phyloP scores from a whole-genome alignment of 2,113 vertebrate genomes.

The Erythrocebus patas region DNA sequence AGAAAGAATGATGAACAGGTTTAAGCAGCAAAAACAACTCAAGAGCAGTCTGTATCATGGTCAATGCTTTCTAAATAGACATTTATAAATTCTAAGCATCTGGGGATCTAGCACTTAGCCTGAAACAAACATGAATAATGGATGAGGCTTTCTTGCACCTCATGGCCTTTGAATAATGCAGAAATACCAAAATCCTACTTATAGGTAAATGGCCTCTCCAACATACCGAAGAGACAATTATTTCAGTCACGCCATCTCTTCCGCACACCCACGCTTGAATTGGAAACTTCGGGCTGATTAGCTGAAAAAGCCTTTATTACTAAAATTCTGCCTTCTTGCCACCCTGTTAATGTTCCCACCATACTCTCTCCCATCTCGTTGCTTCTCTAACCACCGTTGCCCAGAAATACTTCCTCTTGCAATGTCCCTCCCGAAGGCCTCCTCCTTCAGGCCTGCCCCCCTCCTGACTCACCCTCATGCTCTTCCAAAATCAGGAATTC shows the following conservation, averaged over 20 bases:
- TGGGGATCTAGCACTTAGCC: constrained; percentile 79
- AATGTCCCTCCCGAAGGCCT: background rate
- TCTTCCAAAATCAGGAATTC: background rate
- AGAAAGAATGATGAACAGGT: background rate
- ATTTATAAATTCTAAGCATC: constrained; percentile 78
- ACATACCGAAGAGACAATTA: background rate
- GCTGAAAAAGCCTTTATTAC: background rate
- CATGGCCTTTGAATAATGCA: constrained; percentile 79
- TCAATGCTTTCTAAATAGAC: constrained; percentile 76
- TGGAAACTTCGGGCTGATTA: background rate
- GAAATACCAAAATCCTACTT: constrained; percentile 76
- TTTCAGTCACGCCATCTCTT: background rate
- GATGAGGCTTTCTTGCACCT: constrained; percentile 76
- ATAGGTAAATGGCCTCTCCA: background rate
- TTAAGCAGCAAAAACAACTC: background rate
- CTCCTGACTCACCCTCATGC: fast-evolving
- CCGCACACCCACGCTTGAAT: background rate
- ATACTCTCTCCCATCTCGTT: background rate
- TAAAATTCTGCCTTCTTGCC: background rate
- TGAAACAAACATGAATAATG: constrained; percentile 83
- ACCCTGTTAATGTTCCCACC: too few species aligned
- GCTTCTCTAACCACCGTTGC: fast-evolving
- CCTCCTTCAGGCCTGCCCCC: background rate
- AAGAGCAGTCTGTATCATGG: background rate
- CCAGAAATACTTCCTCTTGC: background rate